These are phyloP conservation scores for Spodoptera exigua DNA, from an alignment of 2,888 invertebrate species.

Conservation along the genomic window DNA sequence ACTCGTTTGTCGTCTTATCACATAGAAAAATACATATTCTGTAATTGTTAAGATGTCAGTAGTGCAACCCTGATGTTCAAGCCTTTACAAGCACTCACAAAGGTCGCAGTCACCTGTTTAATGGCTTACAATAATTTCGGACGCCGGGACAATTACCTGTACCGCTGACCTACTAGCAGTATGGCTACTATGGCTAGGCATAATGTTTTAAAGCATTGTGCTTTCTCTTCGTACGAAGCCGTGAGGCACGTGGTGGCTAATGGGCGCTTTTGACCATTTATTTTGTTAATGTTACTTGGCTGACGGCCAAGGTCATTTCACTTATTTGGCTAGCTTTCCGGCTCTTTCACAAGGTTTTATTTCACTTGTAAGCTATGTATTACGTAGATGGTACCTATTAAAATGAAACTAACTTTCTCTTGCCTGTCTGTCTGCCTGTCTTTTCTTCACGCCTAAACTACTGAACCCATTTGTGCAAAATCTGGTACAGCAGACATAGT, in stretches of 20 bases:
- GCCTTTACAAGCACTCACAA: conserved; percentile 10
- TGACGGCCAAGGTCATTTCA: conserved; percentile 23
- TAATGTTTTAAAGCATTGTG: conserved; percentile 24
- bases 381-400: no score
- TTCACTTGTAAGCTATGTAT: no score
- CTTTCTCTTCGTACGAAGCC: conserved; percentile 37
- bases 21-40: neutral
- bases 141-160: conserved; percentile 36
- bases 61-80: conserved; percentile 33
- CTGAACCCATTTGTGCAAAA: no score
- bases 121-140: conserved; percentile 39
- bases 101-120: conserved; percentile 43
- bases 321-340: conserved; percentile 1
- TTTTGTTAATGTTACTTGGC: conserved; percentile 33
- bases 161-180: conserved; percentile 40
- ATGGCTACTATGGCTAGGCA: conserved; percentile 20
- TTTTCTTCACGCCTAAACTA: no score
- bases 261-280: conserved; percentile 21
- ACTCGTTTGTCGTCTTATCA: no score
- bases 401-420: no score
- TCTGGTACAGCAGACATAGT: no score
- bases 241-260: conserved; percentile 15
- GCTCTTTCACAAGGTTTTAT: neutral
- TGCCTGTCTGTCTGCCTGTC: no score
- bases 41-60: conserved; percentile 13